Evolutionary conservation across 2,113 vertebrate species (phyloP).

Genomic region (Plecotus auritus): DNA sequence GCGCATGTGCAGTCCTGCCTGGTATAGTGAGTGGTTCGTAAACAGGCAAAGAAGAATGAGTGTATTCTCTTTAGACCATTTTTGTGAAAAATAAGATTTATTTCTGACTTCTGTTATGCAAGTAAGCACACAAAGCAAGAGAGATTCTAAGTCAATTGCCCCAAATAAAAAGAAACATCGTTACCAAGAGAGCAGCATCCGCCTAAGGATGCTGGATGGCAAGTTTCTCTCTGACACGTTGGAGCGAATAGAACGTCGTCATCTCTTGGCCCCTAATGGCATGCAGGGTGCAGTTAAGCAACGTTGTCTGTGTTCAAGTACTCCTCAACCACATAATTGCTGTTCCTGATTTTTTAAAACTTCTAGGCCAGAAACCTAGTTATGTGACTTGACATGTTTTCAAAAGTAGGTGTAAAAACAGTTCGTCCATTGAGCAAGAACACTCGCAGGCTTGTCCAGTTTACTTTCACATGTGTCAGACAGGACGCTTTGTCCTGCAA

Average conservation of each 20-base stretch:
- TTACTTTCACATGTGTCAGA: background rate
- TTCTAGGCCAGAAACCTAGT: slow-evolving; percentile 32
- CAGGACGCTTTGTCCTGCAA: background rate
- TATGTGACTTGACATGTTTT: slow-evolving; percentile 21
- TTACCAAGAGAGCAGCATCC: background rate
- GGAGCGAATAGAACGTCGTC: background rate
- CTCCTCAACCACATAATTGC: slow-evolving; percentile 26
- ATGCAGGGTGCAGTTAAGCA: background rate
- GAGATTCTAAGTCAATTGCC: background rate
- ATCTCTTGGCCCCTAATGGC: background rate
- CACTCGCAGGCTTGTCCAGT: background rate
- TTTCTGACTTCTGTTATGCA: background rate
- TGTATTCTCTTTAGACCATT: background rate
- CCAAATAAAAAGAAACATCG: background rate
- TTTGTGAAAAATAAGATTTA: slow-evolving; percentile 17
- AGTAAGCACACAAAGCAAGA: background rate
- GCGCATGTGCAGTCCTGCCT: accelerated
- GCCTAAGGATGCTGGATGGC: background rate
- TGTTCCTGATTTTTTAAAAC: slow-evolving; percentile 39
- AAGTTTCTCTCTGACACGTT: background rate
- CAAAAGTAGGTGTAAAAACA: background rate
- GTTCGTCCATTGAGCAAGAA: background rate
- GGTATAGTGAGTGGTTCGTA: background rate
- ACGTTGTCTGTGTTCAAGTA: background rate
- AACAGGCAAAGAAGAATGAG: background rate